Conservation (phyloP, 2,888 invertebrate genomes). For the Pharmacophagus antenor region DNA sequence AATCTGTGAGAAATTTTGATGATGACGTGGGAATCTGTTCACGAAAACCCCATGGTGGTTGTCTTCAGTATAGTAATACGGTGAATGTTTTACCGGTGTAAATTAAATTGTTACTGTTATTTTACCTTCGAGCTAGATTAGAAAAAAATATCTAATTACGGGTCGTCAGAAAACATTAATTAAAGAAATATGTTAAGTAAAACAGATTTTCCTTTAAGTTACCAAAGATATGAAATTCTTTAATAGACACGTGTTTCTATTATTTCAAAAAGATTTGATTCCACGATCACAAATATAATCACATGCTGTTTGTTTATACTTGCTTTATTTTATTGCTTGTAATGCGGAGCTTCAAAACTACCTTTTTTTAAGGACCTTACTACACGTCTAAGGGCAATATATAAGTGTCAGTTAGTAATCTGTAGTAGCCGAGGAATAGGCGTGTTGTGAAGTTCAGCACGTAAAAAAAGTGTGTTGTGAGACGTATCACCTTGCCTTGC, state of each 20-base stretch:
- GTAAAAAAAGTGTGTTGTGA: too few species aligned
- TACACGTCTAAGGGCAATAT: background rate
- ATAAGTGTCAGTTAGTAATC: conserved; percentile 12
- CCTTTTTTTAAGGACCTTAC: background rate
- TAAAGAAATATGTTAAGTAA: too few species aligned
- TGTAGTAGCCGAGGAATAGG: background rate
- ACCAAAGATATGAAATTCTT: too few species aligned
- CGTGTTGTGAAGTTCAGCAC: too few species aligned
- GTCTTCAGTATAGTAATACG: too few species aligned
- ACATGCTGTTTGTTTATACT: background rate
- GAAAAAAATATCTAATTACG: background rate
- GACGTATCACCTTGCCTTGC: background rate
- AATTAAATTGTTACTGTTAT: background rate
- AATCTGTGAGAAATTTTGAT: too few species aligned
- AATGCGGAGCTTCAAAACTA: background rate
- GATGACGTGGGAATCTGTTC: too few species aligned
- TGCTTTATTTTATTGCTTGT: conserved; percentile 1
- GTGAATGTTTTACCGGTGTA: background rate
- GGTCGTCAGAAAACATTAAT: background rate
- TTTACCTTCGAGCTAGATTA: background rate
- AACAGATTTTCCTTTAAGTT: too few species aligned
- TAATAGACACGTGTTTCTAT: too few species aligned
- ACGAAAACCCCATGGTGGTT: too few species aligned
- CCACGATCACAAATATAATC: background rate
- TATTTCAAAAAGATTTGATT: background rate